These are phyloP conservation scores for Zosterops borbonicus DNA, from an alignment of 2,113 vertebrate species.

Conservation along the genomic window DNA sequence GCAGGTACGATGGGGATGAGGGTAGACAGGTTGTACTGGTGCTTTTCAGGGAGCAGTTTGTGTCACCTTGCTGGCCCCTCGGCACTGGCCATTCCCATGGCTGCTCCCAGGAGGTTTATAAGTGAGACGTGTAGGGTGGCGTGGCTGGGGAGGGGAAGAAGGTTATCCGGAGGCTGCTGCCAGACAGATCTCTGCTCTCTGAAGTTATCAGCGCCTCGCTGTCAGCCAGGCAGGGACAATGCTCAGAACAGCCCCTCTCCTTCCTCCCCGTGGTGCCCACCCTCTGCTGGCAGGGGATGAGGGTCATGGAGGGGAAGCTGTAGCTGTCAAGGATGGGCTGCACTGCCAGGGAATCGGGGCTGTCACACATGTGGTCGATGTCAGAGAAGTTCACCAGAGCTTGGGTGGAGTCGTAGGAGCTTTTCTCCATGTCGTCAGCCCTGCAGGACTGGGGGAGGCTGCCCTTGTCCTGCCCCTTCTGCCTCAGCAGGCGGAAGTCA, in stretches of 20 bases:
- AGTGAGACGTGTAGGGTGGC: conserved; percentile 64
- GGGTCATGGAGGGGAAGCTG: conserved; percentile 75
- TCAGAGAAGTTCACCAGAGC: conserved; percentile 83
- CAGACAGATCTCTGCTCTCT: conserved; percentile 45
- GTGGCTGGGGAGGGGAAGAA: conserved; percentile 48
- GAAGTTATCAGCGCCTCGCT: conserved; percentile 68
- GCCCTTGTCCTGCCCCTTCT: conserved; percentile 62
- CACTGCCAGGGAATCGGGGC: conserved; percentile 49
- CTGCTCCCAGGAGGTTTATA: conserved; percentile 49
- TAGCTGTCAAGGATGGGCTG: conserved; percentile 61
- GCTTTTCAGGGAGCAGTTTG: conserved; percentile 14
- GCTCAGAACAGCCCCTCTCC: conserved; percentile 60
- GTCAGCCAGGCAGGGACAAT: conserved; percentile 59
- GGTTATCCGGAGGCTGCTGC: conserved; percentile 38
- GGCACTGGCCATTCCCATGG: background rate
- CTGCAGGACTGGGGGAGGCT: conserved; percentile 70
- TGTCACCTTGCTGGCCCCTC: background rate
- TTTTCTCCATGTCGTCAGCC: conserved; percentile 84
- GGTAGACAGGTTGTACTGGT: background rate
- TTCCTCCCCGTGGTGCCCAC: conserved; percentile 62
- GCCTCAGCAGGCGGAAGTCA: conserved; percentile 80
- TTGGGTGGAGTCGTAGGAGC: conserved; percentile 88
- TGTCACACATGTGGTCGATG: conserved; percentile 74
- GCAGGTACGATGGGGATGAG: background rate
- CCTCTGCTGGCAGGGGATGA: conserved; percentile 81